phyloP scores from a whole-genome alignment of 2,797 vertebrate species.

The Pelobates cultripes region DNA sequence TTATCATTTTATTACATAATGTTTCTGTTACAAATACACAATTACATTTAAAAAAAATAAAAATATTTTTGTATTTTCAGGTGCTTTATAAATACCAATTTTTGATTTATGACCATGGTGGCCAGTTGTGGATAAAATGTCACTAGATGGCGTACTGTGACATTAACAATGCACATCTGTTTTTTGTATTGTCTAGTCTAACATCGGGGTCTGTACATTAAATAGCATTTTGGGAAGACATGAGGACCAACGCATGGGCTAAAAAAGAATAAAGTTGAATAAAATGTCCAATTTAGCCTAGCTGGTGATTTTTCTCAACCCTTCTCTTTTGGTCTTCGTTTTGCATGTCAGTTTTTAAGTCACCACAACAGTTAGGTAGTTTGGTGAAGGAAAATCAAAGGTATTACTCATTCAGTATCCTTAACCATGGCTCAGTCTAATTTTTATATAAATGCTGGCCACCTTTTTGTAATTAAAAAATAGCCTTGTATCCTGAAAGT shows the following conservation, averaged over 20 bases:
- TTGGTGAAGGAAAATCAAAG: background rate
- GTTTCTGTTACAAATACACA: constrained; percentile 34
- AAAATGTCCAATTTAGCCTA: too few species aligned
- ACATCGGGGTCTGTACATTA: too few species aligned
- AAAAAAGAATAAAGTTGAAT: too few species aligned
- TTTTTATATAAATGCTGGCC: background rate
- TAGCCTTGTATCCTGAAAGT: constrained; percentile 60
- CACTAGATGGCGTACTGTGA: background rate
- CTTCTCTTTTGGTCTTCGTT: too few species aligned
- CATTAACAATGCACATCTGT: background rate
- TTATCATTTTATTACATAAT: constrained; percentile 18
- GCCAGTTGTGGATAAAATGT: constrained; percentile 5
- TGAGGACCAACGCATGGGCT: too few species aligned
- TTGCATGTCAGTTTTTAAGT: too few species aligned
- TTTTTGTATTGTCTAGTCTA: too few species aligned
- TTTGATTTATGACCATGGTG: constrained; percentile 7
- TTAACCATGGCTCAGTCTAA: background rate
- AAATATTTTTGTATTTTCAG: constrained; percentile 48
- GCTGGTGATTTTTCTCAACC: too few species aligned
- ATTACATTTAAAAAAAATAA: constrained; percentile 17
- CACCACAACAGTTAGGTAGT: too few species aligned
- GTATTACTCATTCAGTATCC: background rate
- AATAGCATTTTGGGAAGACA: too few species aligned
- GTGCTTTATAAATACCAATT: constrained; percentile 5
- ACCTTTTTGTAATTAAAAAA: background rate